Evolutionary conservation across 2,888 invertebrate genomes (phyloP).

Genomic region (Amorpha juglandis): DNA sequence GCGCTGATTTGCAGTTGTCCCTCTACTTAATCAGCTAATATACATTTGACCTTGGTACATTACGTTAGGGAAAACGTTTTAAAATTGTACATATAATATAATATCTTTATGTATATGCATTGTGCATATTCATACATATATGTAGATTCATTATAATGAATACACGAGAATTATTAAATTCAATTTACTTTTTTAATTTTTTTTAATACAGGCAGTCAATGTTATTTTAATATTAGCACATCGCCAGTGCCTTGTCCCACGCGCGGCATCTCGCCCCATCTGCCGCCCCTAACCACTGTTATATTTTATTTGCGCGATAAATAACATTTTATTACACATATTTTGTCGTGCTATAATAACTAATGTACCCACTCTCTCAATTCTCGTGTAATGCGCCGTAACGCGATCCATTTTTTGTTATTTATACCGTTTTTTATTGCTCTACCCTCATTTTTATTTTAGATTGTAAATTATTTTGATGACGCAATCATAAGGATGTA

Average conservation of each 20-base stretch:
- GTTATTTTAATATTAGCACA: no score
- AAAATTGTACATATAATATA: no score
- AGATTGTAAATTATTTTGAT: conserved; percentile 23
- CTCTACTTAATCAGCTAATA: no score
- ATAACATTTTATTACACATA: conserved; percentile 85
- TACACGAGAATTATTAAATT: no score
- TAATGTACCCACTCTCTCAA: conserved; percentile 83
- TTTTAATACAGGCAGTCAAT: no score
- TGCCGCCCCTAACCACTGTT: conserved; percentile 82
- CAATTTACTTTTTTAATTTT: no score
- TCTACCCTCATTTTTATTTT: conserved; percentile 53
- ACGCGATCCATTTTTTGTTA: conserved; percentile 70
- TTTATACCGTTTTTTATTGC: conserved; percentile 68
- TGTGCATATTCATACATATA: no score
- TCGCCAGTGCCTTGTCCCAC: conserved; percentile 41
- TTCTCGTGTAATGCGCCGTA: conserved; percentile 80
- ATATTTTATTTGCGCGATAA: conserved; percentile 84
- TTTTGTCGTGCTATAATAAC: conserved; percentile 86
- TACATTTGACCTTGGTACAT: no score
- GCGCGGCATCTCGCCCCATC: conserved; percentile 69
- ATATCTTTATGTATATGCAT: no score
- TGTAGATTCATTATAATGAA: no score
- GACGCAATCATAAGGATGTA: conserved; percentile 32
- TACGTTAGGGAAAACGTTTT: no score
- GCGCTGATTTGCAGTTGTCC: no score